Evolutionary conservation across 2,113 vertebrate genomes (phyloP).

Genomic region (Neopipo cinnamomea): DNA sequence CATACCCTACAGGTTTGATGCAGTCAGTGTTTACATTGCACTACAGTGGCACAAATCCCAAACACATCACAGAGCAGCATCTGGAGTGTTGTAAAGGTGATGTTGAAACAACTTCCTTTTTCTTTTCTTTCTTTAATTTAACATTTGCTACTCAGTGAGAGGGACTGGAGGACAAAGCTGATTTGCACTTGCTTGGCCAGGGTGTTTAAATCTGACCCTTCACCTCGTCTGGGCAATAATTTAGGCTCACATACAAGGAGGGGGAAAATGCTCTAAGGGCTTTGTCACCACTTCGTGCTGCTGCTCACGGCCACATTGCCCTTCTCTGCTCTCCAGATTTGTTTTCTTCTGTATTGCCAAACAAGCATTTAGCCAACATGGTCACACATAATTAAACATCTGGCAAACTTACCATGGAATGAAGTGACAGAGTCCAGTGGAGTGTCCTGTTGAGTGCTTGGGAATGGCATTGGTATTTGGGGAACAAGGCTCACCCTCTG

Average conservation of each 20-base stretch:
- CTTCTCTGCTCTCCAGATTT: background rate
- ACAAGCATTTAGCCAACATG: background rate
- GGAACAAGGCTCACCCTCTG: background rate
- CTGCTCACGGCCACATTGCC: background rate
- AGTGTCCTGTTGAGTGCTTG: constrained; percentile 10
- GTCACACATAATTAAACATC: constrained; percentile 62
- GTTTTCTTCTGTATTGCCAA: background rate
- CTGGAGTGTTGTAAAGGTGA: background rate
- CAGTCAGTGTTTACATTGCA: background rate
- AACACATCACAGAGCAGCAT: background rate
- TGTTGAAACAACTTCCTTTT: background rate
- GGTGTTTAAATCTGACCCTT: background rate
- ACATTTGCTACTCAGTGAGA: background rate
- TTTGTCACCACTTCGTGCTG: background rate
- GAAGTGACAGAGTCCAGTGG: constrained; percentile 9
- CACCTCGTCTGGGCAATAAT: background rate
- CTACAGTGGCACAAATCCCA: background rate
- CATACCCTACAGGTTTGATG: background rate
- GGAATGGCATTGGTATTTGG: background rate
- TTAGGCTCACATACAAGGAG: background rate
- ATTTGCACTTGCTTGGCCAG: background rate
- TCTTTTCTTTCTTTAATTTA: background rate
- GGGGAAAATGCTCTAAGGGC: background rate
- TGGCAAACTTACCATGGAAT: constrained; percentile 59
- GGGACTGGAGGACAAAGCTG: background rate